A percentile compares a stretch with the other conserved stretches of the same genome.
Evolutionary conservation across 2,113 vertebrate genomes (phyloP).

Genomic region (Rattus norvegicus): GRCr8 NC_086033.1:15064001-15064500

Average conservation of each 20-base stretch:
- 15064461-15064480: neutral
- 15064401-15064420: neutral
- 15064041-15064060: neutral
- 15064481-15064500: neutral
- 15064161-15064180: neutral
- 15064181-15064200: neutral
- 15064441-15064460: neutral
- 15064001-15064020: neutral
- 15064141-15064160: neutral
- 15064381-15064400: neutral
- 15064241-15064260: neutral
- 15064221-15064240: neutral
- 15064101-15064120: neutral
- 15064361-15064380: neutral
- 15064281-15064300: neutral
- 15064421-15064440: neutral
- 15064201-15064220: neutral
- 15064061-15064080: neutral
- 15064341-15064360: neutral
- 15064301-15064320: neutral
- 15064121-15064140: neutral
- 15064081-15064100: neutral
- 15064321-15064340: conserved; percentile 5
- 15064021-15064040: neutral
- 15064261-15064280: neutral